A percentile compares a stretch with the other conserved stretches of the same genome.
phyloP scores from a whole-genome alignment of 2,888 invertebrate genomes.

The Apodemia duryi region DNA sequence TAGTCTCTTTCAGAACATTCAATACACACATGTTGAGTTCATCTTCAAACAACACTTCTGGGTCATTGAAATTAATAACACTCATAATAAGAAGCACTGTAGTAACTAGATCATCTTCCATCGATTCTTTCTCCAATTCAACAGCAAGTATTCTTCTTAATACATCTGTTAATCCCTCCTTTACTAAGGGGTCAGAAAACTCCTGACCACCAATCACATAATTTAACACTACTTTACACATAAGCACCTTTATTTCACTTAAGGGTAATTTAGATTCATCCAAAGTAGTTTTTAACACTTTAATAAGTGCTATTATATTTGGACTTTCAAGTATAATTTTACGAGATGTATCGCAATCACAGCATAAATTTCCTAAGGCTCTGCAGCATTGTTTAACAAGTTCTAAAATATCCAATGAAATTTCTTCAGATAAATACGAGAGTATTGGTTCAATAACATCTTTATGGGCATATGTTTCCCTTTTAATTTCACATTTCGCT shows the following conservation, averaged over 20 bases:
- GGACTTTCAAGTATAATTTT: conserved; percentile 66
- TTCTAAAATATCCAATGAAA: conserved; percentile 62
- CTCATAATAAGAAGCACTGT: conserved; percentile 80
- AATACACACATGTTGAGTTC: conserved; percentile 80
- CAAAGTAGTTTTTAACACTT: conserved; percentile 53
- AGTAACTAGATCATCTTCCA: conserved; percentile 76
- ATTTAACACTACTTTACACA: conserved; percentile 88
- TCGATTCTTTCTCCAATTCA: conserved; percentile 68
- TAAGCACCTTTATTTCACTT: conserved; percentile 80
- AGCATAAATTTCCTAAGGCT: conserved; percentile 93
- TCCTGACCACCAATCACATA: conserved; percentile 86
- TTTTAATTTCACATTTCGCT: conserved; percentile 87
- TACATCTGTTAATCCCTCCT: conserved; percentile 74
- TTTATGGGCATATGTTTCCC: conserved; percentile 83
- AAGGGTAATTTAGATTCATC: conserved; percentile 41
- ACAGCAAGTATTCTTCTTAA: conserved; percentile 71
- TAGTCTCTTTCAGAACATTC: conserved; percentile 81
- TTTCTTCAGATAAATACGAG: conserved; percentile 64
- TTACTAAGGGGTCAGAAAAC: conserved; percentile 80
- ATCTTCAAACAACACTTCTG: conserved; percentile 78
- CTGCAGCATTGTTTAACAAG: conserved; percentile 87
- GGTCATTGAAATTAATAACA: conserved; percentile 81
- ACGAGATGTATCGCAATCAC: conserved; percentile 87
- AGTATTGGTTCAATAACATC: conserved; percentile 80
- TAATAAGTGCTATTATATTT: conserved; percentile 70